Conservation (phyloP, 2,888 invertebrate genomes). For the Taenaris catops region DNA sequence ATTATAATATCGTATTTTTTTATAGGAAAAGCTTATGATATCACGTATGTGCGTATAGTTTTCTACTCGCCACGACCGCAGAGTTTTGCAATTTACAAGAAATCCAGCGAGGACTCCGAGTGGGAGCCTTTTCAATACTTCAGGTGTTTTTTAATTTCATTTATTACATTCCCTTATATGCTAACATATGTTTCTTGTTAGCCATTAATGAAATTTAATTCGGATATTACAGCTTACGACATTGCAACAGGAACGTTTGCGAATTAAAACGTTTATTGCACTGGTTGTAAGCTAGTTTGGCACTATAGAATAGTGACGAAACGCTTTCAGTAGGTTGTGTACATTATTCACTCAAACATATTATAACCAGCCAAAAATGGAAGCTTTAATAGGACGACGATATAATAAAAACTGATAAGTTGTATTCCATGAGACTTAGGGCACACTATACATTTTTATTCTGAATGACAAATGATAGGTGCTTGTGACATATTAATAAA, state of each 20-base stretch:
- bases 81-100: constrained; percentile 97
- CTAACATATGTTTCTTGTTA: too few species aligned
- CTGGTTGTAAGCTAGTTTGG: constrained; percentile 2
- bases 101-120: constrained; percentile 85
- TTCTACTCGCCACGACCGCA: constrained; percentile 98
- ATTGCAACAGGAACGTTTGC: too few species aligned
- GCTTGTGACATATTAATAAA: too few species aligned
- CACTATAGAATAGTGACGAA: neutral
- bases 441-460: too few species aligned
- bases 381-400: neutral
- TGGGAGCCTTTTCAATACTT: constrained; percentile 96
- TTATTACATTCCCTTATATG: too few species aligned
- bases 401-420: too few species aligned
- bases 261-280: too few species aligned
- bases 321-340: neutral
- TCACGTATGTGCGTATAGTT: constrained; percentile 96
- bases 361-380: neutral
- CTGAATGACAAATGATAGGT: too few species aligned
- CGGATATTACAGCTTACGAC: constrained; percentile 4
- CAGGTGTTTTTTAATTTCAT: too few species aligned
- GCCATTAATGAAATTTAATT: too few species aligned
- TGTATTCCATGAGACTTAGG: too few species aligned
- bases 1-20: too few species aligned
- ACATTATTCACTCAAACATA: neutral
- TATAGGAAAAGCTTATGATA: constrained; percentile 96